Evolutionary conservation across 1,140 invertebrate genomes (phyloP).

Genomic region (Arion vulgaris): DNA sequence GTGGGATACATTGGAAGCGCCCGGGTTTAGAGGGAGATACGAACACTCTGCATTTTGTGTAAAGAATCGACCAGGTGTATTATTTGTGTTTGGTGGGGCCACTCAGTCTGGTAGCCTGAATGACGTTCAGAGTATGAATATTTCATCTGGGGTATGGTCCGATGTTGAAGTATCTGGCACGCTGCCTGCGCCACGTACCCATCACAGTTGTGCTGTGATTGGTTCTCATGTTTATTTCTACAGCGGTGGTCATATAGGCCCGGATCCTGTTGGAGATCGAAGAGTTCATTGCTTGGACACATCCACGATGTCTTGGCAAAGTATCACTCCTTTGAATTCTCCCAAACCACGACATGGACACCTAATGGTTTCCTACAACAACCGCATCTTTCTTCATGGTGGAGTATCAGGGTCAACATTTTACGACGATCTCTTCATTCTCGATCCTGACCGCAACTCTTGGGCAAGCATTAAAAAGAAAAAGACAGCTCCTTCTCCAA

Average conservation of each 20-base stretch:
- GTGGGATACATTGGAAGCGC: constrained; percentile 67
- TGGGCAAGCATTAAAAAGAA: constrained; percentile 67
- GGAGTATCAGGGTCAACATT: constrained; percentile 70
- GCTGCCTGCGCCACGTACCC: constrained; percentile 68
- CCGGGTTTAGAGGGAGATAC: constrained; percentile 66
- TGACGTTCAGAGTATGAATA: constrained; percentile 69
- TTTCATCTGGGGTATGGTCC: constrained; percentile 58
- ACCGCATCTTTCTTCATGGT: constrained; percentile 69
- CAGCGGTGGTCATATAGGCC: constrained; percentile 69
- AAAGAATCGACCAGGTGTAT: constrained; percentile 56
- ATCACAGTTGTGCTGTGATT: constrained; percentile 60
- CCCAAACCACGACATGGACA: constrained; percentile 73
- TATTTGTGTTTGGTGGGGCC: constrained; percentile 72
- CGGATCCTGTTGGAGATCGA: constrained; percentile 69
- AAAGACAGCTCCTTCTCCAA: constrained; percentile 60
- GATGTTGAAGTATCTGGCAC: constrained; percentile 56
- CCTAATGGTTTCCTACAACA: constrained; percentile 63
- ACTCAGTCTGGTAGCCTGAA: constrained; percentile 70
- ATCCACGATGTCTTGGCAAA: constrained; percentile 60
- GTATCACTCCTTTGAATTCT: constrained; percentile 55
- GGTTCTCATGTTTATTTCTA: constrained; percentile 70
- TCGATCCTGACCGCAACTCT: constrained; percentile 66
- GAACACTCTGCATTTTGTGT: constrained; percentile 70
- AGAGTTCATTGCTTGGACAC: constrained; percentile 69
- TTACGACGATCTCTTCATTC: constrained; percentile 70